These are phyloP conservation scores for Eristalis tenax DNA, from an alignment of 2,888 invertebrate species.

Conservation along the genomic window DNA sequence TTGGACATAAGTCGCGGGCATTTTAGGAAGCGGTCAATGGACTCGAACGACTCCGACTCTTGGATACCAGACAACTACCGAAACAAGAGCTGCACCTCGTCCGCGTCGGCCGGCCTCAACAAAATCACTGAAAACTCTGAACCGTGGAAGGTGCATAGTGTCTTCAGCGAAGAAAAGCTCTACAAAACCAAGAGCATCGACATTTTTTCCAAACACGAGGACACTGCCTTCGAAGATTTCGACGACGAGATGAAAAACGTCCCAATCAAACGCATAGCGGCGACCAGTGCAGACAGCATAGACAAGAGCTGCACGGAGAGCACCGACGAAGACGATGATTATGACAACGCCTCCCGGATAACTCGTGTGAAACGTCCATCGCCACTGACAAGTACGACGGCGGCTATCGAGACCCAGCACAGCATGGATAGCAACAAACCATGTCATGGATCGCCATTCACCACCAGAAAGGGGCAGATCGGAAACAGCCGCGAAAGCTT, in stretches of 20 bases:
- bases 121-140: constrained; percentile 73
- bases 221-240: constrained; percentile 78
- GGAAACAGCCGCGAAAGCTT: constrained; percentile 77
- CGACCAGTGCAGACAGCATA: constrained; percentile 51
- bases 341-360: constrained; percentile 74
- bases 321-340: constrained; percentile 74
- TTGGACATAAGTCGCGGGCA: constrained; percentile 61
- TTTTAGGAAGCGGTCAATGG: constrained; percentile 74
- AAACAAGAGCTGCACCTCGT: constrained; percentile 55
- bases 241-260: constrained; percentile 78
- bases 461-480: constrained; percentile 69
- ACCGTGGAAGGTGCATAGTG: constrained; percentile 74
- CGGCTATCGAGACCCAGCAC: constrained; percentile 6
- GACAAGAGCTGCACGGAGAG: constrained; percentile 73
- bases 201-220: constrained; percentile 77
- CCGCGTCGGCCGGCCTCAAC: constrained; percentile 69
- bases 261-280: constrained; percentile 76
- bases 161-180: constrained; percentile 67
- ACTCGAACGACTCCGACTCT: constrained; percentile 75
- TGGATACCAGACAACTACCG: constrained; percentile 75
- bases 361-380: constrained; percentile 69
- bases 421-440: constrained; percentile 28
- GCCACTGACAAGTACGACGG: constrained; percentile 29
- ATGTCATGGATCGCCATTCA: constrained; percentile 24
- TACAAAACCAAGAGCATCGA: constrained; percentile 79